Evolutionary conservation across 2,888 invertebrate genomes (phyloP), one percentile per base, ranked within the genome.

Genomic region (Trichopria drosophilae): DNA sequence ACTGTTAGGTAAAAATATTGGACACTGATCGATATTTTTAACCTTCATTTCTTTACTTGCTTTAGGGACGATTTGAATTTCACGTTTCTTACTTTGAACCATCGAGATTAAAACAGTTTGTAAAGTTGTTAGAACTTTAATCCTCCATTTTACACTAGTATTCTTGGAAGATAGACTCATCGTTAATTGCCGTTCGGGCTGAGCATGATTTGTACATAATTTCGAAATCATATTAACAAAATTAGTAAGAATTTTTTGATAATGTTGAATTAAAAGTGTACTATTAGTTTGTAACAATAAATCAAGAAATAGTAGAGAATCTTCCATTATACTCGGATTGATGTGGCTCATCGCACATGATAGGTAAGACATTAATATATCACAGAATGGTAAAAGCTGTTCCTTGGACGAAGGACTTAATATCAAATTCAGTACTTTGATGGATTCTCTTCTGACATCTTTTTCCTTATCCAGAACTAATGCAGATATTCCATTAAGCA

Each of bases 341-440:
- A 95, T 88, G 65, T 94, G 90, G 0, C 93, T 93, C 90, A 95
- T 91, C 1, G 91, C 88, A 77, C 93, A 93, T 43, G 87, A 82
- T 36, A 94, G 74, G 72, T 91, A 90, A 1, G 90, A 87, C 15
- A 87, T 84, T 52, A 94, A 76, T 5, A 88, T 79, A 54, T 86
- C 83, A 68, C 88, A 88, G 71, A 90, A 91, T 7, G 93, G 90
- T 29, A 79, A 72, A 10, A 87, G 72, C 61, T 83, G 83, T 7
- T 80, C 72, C 6, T 67, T 68, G 5, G 78, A 68, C 40, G 79
- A 70, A 51, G 76, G 66, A 20, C 70, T 63, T 3, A 83, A 69
- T 44, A 82, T 77, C 16, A 79, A 63, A 59, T 79, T 78, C 3
- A 85, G 63, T 6, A 82, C 80, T 73, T 82, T 82, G 1, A 83